These are phyloP conservation scores for Anaspis maculata DNA, from an alignment of 2,888 invertebrate species.

Conservation along the genomic window DNA sequence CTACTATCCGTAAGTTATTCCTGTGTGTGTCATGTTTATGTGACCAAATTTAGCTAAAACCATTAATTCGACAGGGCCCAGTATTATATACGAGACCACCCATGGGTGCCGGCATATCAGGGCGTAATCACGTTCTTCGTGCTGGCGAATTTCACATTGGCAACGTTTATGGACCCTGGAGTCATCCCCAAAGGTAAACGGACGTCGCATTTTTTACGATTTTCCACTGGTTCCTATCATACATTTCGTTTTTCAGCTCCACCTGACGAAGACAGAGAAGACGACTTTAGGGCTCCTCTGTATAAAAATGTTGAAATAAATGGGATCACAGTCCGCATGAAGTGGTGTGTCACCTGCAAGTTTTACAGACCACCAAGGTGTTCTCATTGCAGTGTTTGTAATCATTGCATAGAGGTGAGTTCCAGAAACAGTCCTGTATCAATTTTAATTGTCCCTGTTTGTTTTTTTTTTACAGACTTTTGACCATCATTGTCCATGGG, in stretches of 20 bases:
- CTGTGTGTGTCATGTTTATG: conserved; percentile 24
- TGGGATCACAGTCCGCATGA: conserved; percentile 98
- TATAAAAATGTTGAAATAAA: conserved; percentile 98
- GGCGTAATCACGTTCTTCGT: conserved; percentile 95
- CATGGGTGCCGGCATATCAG: conserved; percentile 90
- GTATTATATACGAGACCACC: conserved; percentile 72
- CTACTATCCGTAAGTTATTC: conserved; percentile 89
- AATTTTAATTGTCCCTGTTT: too few relatives aligned
- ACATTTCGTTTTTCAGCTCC: conserved; percentile 54
- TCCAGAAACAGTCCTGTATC: too few relatives aligned
- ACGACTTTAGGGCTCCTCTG: conserved; percentile 92
- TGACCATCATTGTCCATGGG: conserved; percentile 99
- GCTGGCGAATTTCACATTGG: conserved; percentile 95
- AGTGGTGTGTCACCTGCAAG: conserved; percentile 99
- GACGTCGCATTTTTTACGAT: conserved; percentile 1
- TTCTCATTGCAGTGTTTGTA: conserved; percentile 98
- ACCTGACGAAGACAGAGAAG: conserved; percentile 94
- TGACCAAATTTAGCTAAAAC: conserved; percentile 23
- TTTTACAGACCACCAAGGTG: conserved; percentile 99
- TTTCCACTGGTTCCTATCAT: too few relatives aligned
- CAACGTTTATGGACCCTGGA: conserved; percentile 99
- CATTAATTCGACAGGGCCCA: conserved; percentile 61
- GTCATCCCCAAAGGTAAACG: conserved; percentile 96
- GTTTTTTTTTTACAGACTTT: conserved; percentile 93
- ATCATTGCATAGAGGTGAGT: conserved; percentile 90